phyloP scores from a whole-genome alignment of 2,797 vertebrate species.

The Sebastes elongatus region DNA sequence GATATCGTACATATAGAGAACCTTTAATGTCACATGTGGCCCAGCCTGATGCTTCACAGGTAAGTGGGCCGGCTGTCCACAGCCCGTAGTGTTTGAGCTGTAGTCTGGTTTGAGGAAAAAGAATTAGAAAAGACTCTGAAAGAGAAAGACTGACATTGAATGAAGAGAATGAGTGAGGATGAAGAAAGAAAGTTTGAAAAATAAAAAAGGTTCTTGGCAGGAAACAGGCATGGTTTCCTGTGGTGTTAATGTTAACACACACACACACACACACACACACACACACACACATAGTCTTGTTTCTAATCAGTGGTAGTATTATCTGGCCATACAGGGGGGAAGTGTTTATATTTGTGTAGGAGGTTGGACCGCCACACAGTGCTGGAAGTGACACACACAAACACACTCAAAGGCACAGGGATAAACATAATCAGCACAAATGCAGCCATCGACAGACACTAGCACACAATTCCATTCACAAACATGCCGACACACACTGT shows the following conservation, averaged over 20 bases:
- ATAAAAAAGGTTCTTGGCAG: slow-evolving; percentile 64
- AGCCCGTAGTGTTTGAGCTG: background rate
- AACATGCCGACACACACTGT: background rate
- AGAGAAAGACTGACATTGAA: background rate
- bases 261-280: slow-evolving; percentile 22
- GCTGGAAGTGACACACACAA: slow-evolving; percentile 33
- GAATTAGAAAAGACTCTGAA: background rate
- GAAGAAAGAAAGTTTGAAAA: slow-evolving; percentile 40
- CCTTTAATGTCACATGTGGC: background rate
- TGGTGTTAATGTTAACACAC: slow-evolving; percentile 17
- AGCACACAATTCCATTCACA: background rate
- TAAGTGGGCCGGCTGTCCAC: background rate
- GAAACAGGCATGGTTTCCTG: slow-evolving; percentile 81
- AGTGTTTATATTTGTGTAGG: slow-evolving; percentile 73
- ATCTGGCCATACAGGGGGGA: slow-evolving; percentile 52
- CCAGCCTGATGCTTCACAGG: background rate
- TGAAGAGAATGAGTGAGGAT: slow-evolving; percentile 1
- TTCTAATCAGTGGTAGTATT: slow-evolving; percentile 66
- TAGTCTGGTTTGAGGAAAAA: background rate
- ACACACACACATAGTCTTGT: slow-evolving; percentile 3
- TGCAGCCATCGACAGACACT: background rate
- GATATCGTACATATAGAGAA: background rate
- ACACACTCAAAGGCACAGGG: background rate
- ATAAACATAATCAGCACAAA: background rate
- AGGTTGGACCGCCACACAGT: slow-evolving; percentile 47